phyloP scores from a whole-genome alignment of 2,113 vertebrate species.

The Synodontis membranacea region DNA sequence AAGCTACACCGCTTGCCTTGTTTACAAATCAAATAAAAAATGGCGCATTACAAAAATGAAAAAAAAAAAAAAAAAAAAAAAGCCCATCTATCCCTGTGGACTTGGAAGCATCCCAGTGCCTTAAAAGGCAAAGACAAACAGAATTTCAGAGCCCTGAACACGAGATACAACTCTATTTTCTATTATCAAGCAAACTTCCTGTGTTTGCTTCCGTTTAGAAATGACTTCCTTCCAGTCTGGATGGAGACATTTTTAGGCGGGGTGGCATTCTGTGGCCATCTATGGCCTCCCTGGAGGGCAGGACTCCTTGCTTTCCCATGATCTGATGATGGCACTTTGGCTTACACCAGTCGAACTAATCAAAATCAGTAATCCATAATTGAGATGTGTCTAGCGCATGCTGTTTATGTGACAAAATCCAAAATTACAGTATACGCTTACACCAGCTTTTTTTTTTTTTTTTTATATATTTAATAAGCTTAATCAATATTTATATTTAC shows the following conservation, averaged over 20 bases:
- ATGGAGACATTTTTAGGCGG: constrained; percentile 70
- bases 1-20: constrained; percentile 38
- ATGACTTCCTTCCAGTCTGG: constrained; percentile 78
- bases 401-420: background rate
- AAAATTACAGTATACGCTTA: background rate
- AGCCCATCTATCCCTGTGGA: constrained; percentile 3
- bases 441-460: background rate
- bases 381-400: background rate
- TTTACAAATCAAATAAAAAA: constrained; percentile 41
- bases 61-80: no score
- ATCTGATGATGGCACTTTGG: constrained; percentile 13
- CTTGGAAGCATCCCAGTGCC: constrained; percentile 50
- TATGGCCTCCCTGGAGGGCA: constrained; percentile 30
- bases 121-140: constrained; percentile 73
- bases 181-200: constrained; percentile 66
- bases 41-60: constrained; percentile 54
- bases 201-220: constrained; percentile 64
- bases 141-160: constrained; percentile 42
- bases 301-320: constrained; percentile 31
- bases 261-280: constrained; percentile 60
- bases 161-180: constrained; percentile 57
- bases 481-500: background rate
- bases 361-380: background rate
- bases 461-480: background rate
- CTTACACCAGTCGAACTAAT: background rate